Base-by-base conservation (phyloP, 2,888 invertebrate genomes). In the Ophonus ardosiacus region DNA sequence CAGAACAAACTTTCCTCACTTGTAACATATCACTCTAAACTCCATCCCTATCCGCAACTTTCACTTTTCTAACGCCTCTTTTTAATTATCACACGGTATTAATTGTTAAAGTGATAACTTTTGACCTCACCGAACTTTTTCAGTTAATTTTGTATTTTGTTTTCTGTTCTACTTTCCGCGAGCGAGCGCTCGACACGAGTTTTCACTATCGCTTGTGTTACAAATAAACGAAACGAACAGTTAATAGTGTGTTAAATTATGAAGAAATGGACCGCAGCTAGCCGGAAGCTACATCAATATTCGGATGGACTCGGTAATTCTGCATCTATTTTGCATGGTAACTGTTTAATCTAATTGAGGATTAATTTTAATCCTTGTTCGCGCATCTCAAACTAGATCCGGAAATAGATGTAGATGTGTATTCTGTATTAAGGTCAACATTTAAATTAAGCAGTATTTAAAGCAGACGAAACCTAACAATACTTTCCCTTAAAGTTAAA, bases 1-100 rank as follows among this genome's bases (percentile, higher is more conserved):
- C 83, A 80, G 80, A 61, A 80, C 61, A 63, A 76, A 84, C 76
- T 76, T 82, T 82, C 82, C 81, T 71, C 82, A 56, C 51, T 74
- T 82, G 84, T 84, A 84, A 84, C 84, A 74, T 63, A 84, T 84
- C 84, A 84, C 84, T 84, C 43, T 78, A 17, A 74, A 43, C 71
- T 74, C 71, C 43, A 13, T 13, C 68, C 68, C 63, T 15, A 15
- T 18, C 13, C 24, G 7, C 68, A 78, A 78, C 78, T 78, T 78
- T 78, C 78, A 57, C 78, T 78, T 57, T 78, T 57, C 31, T 56
- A 78, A 57, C 78, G 57, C 78, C 57, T 78, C 57, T 78, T 78
- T 78, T 78, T 78, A 78, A 78, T 78, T 78, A 78, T 78, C 56
- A 31, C 57, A 15, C 78, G 15, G 40, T 78, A 78, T 78, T 78